A percentile compares a stretch with the other conserved stretches of the same genome.
Evolutionary conservation across 2,888 invertebrate species (phyloP).

Genomic region (Dyspetes luteomarginatus): DNA sequence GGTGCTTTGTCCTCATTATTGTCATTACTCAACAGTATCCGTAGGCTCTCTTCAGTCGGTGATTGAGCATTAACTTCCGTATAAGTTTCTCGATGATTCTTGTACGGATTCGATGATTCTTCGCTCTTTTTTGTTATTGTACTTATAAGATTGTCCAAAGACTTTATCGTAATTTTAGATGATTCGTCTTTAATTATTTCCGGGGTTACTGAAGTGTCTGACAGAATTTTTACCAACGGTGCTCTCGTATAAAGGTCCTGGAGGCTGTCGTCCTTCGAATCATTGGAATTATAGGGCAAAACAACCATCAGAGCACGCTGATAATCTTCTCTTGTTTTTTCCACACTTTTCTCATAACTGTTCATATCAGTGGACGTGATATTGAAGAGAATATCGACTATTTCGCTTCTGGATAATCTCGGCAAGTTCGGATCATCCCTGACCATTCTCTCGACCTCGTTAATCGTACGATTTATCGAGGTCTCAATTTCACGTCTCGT

Average conservation of each 20-base stretch:
- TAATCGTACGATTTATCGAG: slow-evolving; percentile 85
- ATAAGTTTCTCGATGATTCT: slow-evolving; percentile 74
- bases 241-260: slow-evolving; percentile 88
- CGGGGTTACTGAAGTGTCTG: slow-evolving; percentile 70
- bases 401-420: slow-evolving; percentile 87
- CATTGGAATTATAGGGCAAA: slow-evolving; percentile 87
- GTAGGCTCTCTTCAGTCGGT: slow-evolving; percentile 61
- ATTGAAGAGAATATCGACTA: slow-evolving; percentile 88
- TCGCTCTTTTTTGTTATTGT: slow-evolving; percentile 21
- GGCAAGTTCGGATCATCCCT: slow-evolving; percentile 87
- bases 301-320: slow-evolving; percentile 87
- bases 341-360: slow-evolving; percentile 75
- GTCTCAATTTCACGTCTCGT: slow-evolving; percentile 76
- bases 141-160: slow-evolving; percentile 27
- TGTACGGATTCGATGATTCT: slow-evolving; percentile 56
- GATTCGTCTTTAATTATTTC: slow-evolving; percentile 60
- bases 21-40: slow-evolving; percentile 21
- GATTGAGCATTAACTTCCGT: slow-evolving; percentile 67
- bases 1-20: slow-evolving; percentile 69
- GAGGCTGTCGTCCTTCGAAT: slow-evolving; percentile 85
- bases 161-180: not conserved
- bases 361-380: slow-evolving; percentile 81
- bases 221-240: slow-evolving; percentile 86
- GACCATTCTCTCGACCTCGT: slow-evolving; percentile 88
- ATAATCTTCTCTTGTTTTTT: slow-evolving; percentile 81